Percentiles rank a stretch among this genome's conserved stretches.
phyloP scores from a whole-genome alignment of 2,113 vertebrate genomes.

The Pica pica region DNA sequence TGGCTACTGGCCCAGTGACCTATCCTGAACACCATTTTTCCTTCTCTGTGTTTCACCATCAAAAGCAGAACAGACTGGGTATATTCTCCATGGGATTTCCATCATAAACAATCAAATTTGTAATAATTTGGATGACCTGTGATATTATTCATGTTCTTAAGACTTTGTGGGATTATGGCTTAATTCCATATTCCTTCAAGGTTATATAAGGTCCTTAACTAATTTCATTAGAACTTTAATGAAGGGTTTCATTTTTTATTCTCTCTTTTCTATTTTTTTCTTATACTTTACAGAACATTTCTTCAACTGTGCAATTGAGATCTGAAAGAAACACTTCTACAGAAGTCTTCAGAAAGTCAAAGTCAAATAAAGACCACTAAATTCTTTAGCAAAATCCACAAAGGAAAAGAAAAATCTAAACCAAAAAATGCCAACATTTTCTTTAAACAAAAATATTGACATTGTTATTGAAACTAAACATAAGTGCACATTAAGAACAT shows the following conservation, averaged over 20 bases:
- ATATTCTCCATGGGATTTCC: background rate
- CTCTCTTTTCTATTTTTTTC: background rate
- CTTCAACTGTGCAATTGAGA: background rate
- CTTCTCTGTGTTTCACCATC: background rate
- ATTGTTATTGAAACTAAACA: conserved; percentile 60
- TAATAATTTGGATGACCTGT: background rate
- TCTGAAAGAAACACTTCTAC: conserved; percentile 40
- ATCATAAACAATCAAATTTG: background rate
- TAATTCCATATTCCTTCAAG: conserved; percentile 29
- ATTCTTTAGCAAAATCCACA: conserved; percentile 34
- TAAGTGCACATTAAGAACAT: conserved; percentile 28
- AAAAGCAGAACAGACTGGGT: background rate
- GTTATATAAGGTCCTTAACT: background rate
- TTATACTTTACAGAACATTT: background rate
- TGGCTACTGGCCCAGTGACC: background rate
- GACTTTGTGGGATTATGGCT: background rate
- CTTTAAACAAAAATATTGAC: conserved; percentile 68
- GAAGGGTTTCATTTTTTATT: background rate
- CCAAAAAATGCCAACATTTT: background rate
- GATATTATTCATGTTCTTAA: background rate
- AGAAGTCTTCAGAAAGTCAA: conserved; percentile 40
- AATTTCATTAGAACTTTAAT: conserved; percentile 19
- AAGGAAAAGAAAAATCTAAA: background rate
- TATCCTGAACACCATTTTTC: background rate
- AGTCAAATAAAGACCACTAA: conserved; percentile 54